phyloP scores from a whole-genome alignment of 1,140 invertebrate genomes.

The Hesperophylax magnus region DNA sequence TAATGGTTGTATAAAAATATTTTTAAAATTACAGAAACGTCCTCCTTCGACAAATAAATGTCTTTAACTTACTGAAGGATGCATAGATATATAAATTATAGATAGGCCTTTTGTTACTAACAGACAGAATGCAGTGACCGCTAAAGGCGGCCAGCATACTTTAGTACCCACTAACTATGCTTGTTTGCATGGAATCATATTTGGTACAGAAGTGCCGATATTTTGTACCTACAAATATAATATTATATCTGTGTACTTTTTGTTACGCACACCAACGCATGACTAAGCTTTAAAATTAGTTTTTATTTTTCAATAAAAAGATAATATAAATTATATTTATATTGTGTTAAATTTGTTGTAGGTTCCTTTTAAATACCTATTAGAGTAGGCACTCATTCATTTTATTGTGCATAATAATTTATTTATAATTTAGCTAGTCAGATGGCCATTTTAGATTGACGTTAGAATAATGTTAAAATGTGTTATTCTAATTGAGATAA shows the following conservation, averaged over 20 bases:
- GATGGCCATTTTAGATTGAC: background rate
- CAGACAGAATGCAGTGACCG: too few relatives aligned
- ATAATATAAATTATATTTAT: constrained; percentile 25
- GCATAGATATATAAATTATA: constrained; percentile 2
- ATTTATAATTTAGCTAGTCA: background rate
- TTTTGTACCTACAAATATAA: too few relatives aligned
- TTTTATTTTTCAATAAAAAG: constrained; percentile 28
- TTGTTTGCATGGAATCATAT: too few relatives aligned
- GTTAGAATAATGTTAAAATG: too few relatives aligned
- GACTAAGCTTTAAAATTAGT: constrained; percentile 47
- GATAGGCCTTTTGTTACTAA: too few relatives aligned
- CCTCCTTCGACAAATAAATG: background rate
- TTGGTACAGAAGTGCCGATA: too few relatives aligned
- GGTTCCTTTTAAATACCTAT: background rate
- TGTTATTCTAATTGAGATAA: too few relatives aligned
- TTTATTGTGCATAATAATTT: background rate
- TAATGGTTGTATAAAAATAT: constrained; percentile 33
- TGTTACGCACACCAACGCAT: constrained; percentile 44
- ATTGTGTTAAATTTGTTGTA: constrained; percentile 19
- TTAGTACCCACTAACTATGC: too few relatives aligned
- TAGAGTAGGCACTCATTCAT: too few relatives aligned
- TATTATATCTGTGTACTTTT: background rate
- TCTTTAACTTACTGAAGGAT: background rate
- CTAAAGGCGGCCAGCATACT: too few relatives aligned
- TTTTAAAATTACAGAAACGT: background rate